A percentile compares a stretch with the other conserved stretches of the same genome.
Conservation (phyloP, 2,888 invertebrate genomes). For the Sipha maydis region DNA sequence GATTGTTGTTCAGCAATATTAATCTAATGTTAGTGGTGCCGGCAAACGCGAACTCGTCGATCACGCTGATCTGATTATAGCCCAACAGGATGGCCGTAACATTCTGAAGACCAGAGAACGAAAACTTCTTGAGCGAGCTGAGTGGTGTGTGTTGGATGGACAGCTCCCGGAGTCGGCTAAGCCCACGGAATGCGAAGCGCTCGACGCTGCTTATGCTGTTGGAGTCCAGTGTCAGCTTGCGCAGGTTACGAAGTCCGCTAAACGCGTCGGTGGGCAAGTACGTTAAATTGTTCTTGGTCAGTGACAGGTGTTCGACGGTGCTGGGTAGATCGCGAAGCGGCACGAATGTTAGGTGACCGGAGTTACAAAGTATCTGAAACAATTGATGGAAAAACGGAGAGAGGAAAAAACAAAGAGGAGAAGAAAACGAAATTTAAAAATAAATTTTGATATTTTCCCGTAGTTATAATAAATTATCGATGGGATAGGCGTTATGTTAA, state of each 20-base stretch:
- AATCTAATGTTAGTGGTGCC: constrained; percentile 85
- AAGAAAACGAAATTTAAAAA: no score
- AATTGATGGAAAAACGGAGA: neutral
- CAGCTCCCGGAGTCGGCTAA: constrained; percentile 80
- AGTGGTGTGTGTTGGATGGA: constrained; percentile 89
- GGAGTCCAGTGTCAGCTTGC: constrained; percentile 85
- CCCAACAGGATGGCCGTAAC: constrained; percentile 78
- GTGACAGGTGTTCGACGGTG: constrained; percentile 83
- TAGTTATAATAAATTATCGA: no score
- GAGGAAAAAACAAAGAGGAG: no score
- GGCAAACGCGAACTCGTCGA: constrained; percentile 82
- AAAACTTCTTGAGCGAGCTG: constrained; percentile 81
- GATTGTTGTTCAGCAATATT: constrained; percentile 86
- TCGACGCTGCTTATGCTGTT: constrained; percentile 87
- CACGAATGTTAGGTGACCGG: constrained; percentile 82
- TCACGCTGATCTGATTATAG: constrained; percentile 77
- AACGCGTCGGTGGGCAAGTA: constrained; percentile 85
- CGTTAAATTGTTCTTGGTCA: constrained; percentile 86
- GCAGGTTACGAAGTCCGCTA: constrained; percentile 80
- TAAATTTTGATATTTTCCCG: no score
- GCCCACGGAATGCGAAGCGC: constrained; percentile 86
- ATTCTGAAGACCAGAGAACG: constrained; percentile 86
- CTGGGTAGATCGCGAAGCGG: constrained; percentile 80
- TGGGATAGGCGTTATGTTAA: no score
- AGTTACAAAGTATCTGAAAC: constrained; percentile 86